Evolutionary conservation across 2,113 vertebrate genomes (phyloP), one percentile per base, ranked within the genome.

Genomic region (Heterochromis multidens): DNA sequence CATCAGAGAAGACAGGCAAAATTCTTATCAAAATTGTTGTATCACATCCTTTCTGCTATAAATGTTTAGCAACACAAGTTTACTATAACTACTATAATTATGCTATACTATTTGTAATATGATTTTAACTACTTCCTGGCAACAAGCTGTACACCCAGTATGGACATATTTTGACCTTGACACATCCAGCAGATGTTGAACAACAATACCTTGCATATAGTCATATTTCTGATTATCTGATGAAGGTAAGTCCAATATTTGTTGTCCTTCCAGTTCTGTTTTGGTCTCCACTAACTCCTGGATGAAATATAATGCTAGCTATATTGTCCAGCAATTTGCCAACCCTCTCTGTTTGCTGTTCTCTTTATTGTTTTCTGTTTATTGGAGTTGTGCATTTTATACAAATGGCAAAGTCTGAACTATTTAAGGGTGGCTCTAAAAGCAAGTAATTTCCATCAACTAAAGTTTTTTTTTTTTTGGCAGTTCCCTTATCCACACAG

Each of bases 321-420:
- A 65, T 65, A 23, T 14, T 0, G 21, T 23, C 21, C 62, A 40
- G n/a, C n/a, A n/a, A n/a, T n/a, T n/a, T n/a, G n/a, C n/a, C n/a
- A n/a, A n/a, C n/a, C n/a, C n/a, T n/a, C n/a, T n/a, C n/a, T n/a
- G n/a, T n/a, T n/a, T n/a, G n/a, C n/a, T n/a, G n/a, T n/a, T n/a
- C n/a, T n/a, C n/a, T n/a, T n/a, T n/a, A n/a, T n/a, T n/a, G n/a
- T n/a, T n/a, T n/a, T n/a, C n/a, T n/a, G n/a, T n/a, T n/a, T n/a
- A n/a, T n/a, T n/a, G n/a, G n/a, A n/a, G 14, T 65, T 40, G n/a
- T 5, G 23, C 6, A 37, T 40, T 65, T 65, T 40, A 65, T 16
- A 33, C 21, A 65, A 1, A 33, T 23, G 0, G 62, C 21, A 65
- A 65, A 65, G 21, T 65, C 33, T 1, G 0, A 65, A 33, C 21